Percentiles rank a stretch among this genome's conserved stretches.
Evolutionary conservation across 2,113 vertebrate species (phyloP).

Genomic region (Hucho hucho): DNA sequence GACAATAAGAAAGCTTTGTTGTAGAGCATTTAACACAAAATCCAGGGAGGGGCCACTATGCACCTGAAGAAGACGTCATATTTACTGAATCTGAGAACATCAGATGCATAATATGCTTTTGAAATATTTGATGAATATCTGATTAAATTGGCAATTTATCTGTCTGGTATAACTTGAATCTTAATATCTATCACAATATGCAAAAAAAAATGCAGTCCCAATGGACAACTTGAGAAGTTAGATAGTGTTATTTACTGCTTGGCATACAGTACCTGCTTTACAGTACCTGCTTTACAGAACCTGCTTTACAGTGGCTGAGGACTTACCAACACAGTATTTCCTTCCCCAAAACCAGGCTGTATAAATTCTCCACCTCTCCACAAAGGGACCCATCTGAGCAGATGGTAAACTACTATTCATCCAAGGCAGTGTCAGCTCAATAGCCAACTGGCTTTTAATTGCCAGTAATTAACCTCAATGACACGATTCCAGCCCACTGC

Average conservation of each 20-base stretch:
- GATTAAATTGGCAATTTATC: background rate
- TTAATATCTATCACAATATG: too few relatives aligned
- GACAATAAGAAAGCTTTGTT: too few relatives aligned
- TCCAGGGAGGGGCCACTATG: too few relatives aligned
- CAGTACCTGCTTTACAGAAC: too few relatives aligned
- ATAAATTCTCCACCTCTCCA: background rate
- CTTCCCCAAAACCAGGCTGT: background rate
- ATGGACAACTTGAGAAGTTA: too few relatives aligned
- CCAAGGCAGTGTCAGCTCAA: conserved; percentile 22
- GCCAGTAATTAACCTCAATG: conserved; percentile 81
- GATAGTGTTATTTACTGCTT: too few relatives aligned
- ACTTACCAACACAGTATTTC: background rate
- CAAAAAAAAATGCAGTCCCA: too few relatives aligned
- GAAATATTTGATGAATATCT: background rate
- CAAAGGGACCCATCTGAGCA: conserved; percentile 4
- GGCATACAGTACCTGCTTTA: too few relatives aligned
- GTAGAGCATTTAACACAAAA: too few relatives aligned
- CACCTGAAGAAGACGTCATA: background rate
- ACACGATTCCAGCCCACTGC: conserved; percentile 62
- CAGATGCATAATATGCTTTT: too few relatives aligned
- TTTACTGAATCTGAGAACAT: background rate
- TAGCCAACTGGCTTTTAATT: conserved; percentile 78
- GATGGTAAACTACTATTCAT: conserved; percentile 13
- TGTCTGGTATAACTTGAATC: background rate
- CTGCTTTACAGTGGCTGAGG: too few relatives aligned